Evolutionary conservation across 1,140 invertebrate genomes (phyloP).

Genomic region (Caerostris extrusa): DNA sequence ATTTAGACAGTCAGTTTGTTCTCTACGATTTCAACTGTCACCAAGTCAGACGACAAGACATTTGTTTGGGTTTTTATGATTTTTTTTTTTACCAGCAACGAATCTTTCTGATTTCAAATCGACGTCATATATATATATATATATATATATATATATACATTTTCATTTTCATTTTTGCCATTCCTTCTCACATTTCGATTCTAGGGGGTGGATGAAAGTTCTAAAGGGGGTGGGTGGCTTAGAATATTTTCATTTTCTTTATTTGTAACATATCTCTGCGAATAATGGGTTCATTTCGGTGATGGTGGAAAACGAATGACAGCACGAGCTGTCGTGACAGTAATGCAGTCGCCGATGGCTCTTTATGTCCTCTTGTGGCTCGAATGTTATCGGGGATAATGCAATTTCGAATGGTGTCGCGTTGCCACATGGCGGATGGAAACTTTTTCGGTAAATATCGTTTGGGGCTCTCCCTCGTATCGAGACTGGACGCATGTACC

Average conservation of each 20-base stretch:
- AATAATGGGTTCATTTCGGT: slow-evolving; percentile 54
- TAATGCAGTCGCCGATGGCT: slow-evolving; percentile 51
- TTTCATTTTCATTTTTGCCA: not conserved
- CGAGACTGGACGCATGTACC: not conserved
- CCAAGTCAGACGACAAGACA: slow-evolving; percentile 27
- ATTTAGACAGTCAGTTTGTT: slow-evolving; percentile 71
- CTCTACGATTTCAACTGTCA: slow-evolving; percentile 70
- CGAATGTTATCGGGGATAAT: slow-evolving; percentile 57
- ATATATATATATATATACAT: not conserved
- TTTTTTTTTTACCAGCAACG: not conserved
- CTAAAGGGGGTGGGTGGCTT: not conserved
- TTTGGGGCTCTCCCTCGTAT: not conserved
- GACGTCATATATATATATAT: not conserved
- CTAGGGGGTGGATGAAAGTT: too few species aligned
- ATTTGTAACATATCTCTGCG: slow-evolving; percentile 35
- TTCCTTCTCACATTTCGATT: not conserved
- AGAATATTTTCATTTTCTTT: slow-evolving; percentile 62
- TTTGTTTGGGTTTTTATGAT: slow-evolving; percentile 68
- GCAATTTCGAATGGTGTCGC: slow-evolving; percentile 46
- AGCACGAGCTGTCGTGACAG: not conserved
- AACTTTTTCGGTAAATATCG: slow-evolving; percentile 28
- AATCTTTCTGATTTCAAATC: slow-evolving; percentile 28
- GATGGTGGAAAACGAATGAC: slow-evolving; percentile 52
- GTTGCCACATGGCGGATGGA: not conserved
- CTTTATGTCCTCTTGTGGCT: slow-evolving; percentile 45